Conservation (phyloP, 1,140 invertebrate genomes). For the Holotrichia oblita region DNA sequence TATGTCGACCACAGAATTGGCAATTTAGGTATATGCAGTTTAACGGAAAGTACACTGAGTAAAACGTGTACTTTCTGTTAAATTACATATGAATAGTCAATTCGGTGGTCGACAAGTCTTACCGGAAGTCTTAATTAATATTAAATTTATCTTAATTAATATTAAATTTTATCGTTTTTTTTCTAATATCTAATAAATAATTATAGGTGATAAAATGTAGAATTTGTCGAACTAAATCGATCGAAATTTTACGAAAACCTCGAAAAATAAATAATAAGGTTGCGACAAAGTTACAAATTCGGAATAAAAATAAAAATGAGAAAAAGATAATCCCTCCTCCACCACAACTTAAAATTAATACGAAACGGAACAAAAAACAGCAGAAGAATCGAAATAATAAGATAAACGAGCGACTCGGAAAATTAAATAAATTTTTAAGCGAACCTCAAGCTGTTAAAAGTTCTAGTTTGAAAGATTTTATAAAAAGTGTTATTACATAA, state of each 20-base stretch:
- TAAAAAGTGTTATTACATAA: constrained; percentile 36
- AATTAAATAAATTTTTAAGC: constrained; percentile 19
- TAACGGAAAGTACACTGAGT: not conserved
- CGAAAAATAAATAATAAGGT: not conserved
- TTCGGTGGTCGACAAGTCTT: no score
- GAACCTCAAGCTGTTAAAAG: not conserved
- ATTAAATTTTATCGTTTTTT: no score
- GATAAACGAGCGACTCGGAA: not conserved
- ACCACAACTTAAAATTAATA: not conserved
- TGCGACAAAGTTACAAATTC: not conserved
- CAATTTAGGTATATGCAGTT: no score
- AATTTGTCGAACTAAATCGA: constrained; percentile 1
- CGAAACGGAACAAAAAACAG: not conserved
- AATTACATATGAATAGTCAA: no score
- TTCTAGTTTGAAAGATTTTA: constrained; percentile 34
- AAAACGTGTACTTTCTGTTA: no score
- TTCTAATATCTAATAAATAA: no score
- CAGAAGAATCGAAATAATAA: not conserved
- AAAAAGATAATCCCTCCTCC: not conserved
- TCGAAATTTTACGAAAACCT: not conserved
- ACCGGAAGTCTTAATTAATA: no score
- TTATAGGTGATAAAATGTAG: constrained; percentile 25
- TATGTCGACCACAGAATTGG: no score
- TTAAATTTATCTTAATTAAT: no score
- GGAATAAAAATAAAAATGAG: not conserved